Evolutionary conservation across 2,888 invertebrate species (phyloP).

Genomic region (Dicranocentrus wangi): DNA sequence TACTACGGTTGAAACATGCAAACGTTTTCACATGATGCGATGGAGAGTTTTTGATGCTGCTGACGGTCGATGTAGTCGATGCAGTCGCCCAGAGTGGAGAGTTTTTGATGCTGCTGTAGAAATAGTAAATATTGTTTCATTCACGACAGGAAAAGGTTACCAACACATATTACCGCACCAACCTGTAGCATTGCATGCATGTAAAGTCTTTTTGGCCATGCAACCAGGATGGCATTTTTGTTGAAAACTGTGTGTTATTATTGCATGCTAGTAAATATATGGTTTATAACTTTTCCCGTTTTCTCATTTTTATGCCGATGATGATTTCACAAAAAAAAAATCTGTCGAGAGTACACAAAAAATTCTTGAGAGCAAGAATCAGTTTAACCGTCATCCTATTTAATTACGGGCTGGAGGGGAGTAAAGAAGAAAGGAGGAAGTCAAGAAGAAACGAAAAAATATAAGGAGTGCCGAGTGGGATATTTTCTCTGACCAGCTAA

Average conservation of each 20-base stretch:
- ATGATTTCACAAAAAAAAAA: background rate
- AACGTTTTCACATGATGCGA: background rate
- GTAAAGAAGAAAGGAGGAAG: constrained; percentile 53
- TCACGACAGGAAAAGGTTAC: constrained; percentile 35
- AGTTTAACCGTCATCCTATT: background rate
- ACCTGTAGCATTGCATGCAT: constrained; percentile 50
- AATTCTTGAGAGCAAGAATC: background rate
- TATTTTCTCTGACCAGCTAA: constrained; percentile 41
- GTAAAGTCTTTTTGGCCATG: background rate
- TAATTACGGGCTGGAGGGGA: constrained; percentile 37
- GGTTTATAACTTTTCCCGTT: constrained; percentile 43
- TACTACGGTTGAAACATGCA: constrained; percentile 21
- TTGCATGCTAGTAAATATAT: constrained; percentile 20
- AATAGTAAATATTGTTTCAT: constrained; percentile 26
- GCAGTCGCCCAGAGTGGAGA: too few relatives aligned
- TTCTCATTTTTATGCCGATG: constrained; percentile 49
- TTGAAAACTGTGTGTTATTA: background rate
- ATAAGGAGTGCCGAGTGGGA: too few relatives aligned
- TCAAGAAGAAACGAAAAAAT: constrained; percentile 25
- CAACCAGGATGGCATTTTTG: constrained; percentile 12
- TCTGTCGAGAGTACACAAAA: background rate
- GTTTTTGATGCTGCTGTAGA: too few relatives aligned
- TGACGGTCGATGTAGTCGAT: too few relatives aligned
- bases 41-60: too few relatives aligned
- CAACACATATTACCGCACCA: constrained; percentile 23